These are phyloP conservation scores for Pseudonaja textilis DNA, from an alignment of 2,113 vertebrate genomes.

Conservation along the genomic window DNA sequence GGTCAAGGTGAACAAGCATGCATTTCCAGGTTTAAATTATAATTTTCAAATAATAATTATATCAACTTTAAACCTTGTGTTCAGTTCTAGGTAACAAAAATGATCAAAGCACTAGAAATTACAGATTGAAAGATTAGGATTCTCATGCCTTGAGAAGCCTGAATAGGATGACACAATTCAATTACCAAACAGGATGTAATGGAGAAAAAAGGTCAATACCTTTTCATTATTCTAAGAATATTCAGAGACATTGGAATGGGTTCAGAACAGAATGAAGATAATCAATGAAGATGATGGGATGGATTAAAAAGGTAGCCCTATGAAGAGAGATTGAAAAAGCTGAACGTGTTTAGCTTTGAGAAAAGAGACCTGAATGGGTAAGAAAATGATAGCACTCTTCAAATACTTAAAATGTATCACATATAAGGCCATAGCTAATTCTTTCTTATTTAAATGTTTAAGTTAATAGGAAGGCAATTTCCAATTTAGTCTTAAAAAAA, in stretches of 20 bases:
- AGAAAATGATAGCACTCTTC: neutral
- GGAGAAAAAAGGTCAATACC: neutral
- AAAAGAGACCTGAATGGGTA: neutral
- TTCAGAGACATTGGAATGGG: neutral
- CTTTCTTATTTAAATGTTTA: neutral
- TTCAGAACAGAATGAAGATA: neutral
- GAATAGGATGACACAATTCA: neutral
- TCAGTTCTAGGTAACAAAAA: neutral
- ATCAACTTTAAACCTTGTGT: neutral
- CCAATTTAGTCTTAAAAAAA: neutral
- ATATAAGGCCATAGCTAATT: neutral
- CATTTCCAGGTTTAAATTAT: neutral
- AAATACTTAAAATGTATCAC: neutral
- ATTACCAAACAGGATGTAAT: neutral
- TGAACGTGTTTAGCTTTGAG: neutral
- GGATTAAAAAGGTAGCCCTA: neutral
- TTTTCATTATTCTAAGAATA: neutral
- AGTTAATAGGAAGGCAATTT: neutral
- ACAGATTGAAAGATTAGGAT: neutral
- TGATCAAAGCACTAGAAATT: neutral
- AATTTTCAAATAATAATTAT: neutral
- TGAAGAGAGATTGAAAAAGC: neutral
- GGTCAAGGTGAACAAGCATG: neutral
- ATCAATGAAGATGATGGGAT: neutral
- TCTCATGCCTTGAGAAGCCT: neutral